Percentiles rank a stretch among this genome's conserved stretches.
phyloP scores from a whole-genome alignment of 1,140 invertebrate species.

The Stegodyphus mimosarum region DNA sequence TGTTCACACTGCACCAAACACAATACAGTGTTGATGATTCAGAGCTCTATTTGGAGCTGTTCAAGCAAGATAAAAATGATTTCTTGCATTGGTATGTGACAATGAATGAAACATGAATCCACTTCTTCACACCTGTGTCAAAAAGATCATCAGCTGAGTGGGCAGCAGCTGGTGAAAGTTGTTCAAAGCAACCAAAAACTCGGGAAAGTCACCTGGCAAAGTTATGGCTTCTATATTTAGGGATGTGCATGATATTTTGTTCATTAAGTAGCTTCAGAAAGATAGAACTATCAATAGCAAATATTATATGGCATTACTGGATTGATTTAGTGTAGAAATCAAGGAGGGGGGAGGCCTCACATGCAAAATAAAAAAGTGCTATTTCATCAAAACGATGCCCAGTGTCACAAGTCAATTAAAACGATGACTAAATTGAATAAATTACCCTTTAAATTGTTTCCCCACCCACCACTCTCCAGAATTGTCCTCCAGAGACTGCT shows the following conservation, averaged over 20 bases:
- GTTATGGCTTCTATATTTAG: background rate
- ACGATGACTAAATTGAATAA: slow-evolving; percentile 27
- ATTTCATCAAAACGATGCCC: slow-evolving; percentile 37
- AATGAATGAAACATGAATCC: slow-evolving; percentile 26
- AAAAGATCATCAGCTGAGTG: slow-evolving; percentile 17
- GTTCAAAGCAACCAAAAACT: slow-evolving; percentile 4
- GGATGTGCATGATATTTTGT: background rate
- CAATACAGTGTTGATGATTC: slow-evolving; percentile 11
- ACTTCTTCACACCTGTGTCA: slow-evolving; percentile 22
- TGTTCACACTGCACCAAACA: slow-evolving; percentile 25
- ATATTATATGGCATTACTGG: slow-evolving; percentile 28
- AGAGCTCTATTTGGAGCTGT: slow-evolving; percentile 12
- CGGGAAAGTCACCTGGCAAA: slow-evolving; percentile 4
- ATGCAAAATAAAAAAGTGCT: slow-evolving; percentile 29
- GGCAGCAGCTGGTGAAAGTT: background rate
- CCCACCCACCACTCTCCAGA: slow-evolving; percentile 67
- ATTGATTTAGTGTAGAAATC: slow-evolving; percentile 18
- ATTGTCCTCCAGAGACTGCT: slow-evolving; percentile 65
- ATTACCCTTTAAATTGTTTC: slow-evolving; percentile 22
- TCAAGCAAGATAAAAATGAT: slow-evolving; percentile 24
- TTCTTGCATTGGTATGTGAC: slow-evolving; percentile 16
- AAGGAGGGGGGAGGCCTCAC: slow-evolving; percentile 4
- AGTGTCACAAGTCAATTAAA: slow-evolving; percentile 23
- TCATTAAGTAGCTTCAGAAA: slow-evolving; percentile 8
- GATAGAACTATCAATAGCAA: slow-evolving; percentile 5